Conservation (phyloP, 2,888 invertebrate genomes). For the Augochlorella aurata region DNA sequence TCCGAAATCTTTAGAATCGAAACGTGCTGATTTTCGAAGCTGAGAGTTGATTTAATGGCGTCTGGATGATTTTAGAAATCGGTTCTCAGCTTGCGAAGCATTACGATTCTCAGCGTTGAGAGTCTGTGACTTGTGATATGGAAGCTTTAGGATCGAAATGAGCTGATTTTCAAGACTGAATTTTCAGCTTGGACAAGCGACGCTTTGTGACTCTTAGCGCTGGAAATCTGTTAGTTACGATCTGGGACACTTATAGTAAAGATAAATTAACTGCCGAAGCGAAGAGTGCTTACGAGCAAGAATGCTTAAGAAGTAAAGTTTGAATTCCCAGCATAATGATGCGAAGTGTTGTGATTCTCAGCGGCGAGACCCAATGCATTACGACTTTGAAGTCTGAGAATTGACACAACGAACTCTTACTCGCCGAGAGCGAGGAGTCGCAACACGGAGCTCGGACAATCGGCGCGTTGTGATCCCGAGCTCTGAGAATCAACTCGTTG, state of each 20-base stretch:
- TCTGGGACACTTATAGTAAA: too few species aligned
- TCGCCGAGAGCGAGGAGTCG: not conserved
- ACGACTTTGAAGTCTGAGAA: not conserved
- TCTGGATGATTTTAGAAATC: not conserved
- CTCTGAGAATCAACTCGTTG: not conserved
- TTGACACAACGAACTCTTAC: too few species aligned
- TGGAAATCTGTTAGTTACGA: not conserved
- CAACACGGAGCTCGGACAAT: not conserved
- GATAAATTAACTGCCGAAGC: too few species aligned
- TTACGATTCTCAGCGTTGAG: not conserved
- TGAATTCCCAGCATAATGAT: too few species aligned
- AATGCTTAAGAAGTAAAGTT: not conserved
- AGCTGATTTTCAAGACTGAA: too few species aligned
- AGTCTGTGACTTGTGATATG: too few species aligned
- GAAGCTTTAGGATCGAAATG: too few species aligned
- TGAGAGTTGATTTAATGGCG: not conserved
- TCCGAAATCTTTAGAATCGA: not conserved
- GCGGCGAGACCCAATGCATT: not conserved
- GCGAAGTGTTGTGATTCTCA: not conserved
- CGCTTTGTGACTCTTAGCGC: not conserved
- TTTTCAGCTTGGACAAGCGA: not conserved
- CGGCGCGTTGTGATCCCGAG: not conserved
- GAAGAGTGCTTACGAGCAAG: too few species aligned
- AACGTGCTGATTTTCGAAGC: not conserved
- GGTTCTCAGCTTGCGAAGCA: not conserved